Percentiles rank a stretch among this genome's conserved stretches.
phyloP scores from a whole-genome alignment of 2,888 invertebrate genomes.

The Rhamnusium bicolor region DNA sequence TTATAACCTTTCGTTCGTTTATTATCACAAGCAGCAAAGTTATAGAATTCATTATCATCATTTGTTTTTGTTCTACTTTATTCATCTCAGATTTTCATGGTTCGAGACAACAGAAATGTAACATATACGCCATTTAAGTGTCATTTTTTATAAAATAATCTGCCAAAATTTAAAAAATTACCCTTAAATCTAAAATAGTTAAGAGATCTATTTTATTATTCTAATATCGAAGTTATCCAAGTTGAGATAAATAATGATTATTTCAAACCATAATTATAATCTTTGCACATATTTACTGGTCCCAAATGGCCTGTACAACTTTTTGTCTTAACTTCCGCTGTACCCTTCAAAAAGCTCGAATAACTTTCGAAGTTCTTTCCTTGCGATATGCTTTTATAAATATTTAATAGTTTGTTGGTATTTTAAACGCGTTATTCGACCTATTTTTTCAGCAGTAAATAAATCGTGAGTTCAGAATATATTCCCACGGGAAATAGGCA shows the following conservation, averaged over 20 bases:
- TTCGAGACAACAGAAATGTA: too few species aligned
- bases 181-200: too few species aligned
- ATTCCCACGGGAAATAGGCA: constrained; percentile 3
- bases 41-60: too few species aligned
- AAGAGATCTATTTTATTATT: background rate
- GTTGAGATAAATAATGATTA: background rate
- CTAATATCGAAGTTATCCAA: too few species aligned
- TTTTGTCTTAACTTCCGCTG: constrained; percentile 41
- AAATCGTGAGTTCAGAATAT: background rate
- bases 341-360: constrained; percentile 34
- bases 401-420: constrained; percentile 46
- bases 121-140: too few species aligned
- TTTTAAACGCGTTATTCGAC: constrained; percentile 36
- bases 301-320: constrained; percentile 6
- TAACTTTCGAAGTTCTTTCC: constrained; percentile 42
- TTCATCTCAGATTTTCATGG: too few species aligned
- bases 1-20: too few species aligned
- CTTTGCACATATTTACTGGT: background rate
- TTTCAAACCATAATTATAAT: background rate
- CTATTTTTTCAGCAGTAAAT: constrained; percentile 27
- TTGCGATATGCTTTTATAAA: constrained; percentile 44
- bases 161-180: too few species aligned
- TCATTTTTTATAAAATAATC: too few species aligned
- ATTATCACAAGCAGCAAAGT: too few species aligned
- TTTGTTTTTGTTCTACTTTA: too few species aligned